A percentile compares a stretch with the other conserved stretches of the same genome.
phyloP scores from a whole-genome alignment of 1,140 invertebrate genomes.

The Drosophila leontia region DNA sequence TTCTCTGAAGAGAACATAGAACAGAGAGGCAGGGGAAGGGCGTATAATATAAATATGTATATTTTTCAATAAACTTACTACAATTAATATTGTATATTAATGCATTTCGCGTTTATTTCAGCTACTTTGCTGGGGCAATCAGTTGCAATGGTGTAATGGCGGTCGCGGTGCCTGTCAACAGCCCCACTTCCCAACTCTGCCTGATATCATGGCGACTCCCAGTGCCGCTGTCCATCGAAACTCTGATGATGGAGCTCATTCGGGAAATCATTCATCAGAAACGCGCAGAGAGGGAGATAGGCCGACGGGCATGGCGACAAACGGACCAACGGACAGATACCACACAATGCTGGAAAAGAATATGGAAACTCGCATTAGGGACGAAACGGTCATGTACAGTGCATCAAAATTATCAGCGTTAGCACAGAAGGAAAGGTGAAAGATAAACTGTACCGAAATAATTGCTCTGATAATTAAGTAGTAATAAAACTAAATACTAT shows the following conservation, averaged over 20 bases:
- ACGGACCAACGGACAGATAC: not conserved
- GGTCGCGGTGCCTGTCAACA: slow-evolving; percentile 23
- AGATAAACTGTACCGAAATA: not conserved
- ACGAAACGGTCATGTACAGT: slow-evolving; percentile 20
- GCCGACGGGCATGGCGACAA: not conserved
- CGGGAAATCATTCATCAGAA: slow-evolving; percentile 46
- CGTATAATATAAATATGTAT: not conserved
- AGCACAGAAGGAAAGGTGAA: not conserved
- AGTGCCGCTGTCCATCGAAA: not conserved
- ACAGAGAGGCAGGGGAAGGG: not conserved
- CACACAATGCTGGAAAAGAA: slow-evolving; percentile 5
- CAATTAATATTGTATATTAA: slow-evolving; percentile 21
- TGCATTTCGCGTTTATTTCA: slow-evolving; percentile 10
- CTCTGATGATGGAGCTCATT: slow-evolving; percentile 30
- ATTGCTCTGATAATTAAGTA: no score
- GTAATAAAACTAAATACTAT: not conserved
- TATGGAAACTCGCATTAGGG: slow-evolving; percentile 30
- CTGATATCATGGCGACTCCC: slow-evolving; percentile 1
- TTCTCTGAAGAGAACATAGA: not conserved
- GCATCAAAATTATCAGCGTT: slow-evolving; percentile 1
- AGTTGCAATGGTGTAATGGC: slow-evolving; percentile 14
- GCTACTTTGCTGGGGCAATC: slow-evolving; percentile 10
- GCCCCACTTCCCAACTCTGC: not conserved
- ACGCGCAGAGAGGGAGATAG: slow-evolving; percentile 7
- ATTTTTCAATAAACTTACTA: not conserved